Evolutionary conservation across 2,113 vertebrate genomes (phyloP).

Genomic region (Formicarius rufipectus): DNA sequence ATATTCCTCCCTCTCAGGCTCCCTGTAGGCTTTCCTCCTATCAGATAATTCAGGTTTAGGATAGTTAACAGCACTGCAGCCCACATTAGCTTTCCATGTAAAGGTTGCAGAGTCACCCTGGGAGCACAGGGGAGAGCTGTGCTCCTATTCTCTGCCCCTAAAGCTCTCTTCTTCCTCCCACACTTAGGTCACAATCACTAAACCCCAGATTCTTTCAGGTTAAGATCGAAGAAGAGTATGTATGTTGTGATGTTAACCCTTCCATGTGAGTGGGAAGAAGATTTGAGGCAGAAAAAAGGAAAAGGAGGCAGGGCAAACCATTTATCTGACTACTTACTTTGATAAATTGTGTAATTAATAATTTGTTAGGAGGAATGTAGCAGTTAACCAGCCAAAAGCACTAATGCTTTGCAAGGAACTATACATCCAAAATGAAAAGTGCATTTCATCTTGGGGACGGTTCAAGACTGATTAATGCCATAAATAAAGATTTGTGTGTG

Average conservation of each 20-base stretch:
- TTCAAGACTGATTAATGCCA: neutral
- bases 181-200: rapidly evolving
- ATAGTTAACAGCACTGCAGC: neutral
- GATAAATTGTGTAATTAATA: neutral
- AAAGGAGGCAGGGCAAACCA: neutral
- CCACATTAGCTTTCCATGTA: neutral
- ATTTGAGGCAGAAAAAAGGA: neutral
- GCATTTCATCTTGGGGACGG: neutral
- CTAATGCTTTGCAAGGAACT: slow-evolving; percentile 12
- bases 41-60: neutral
- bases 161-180: neutral
- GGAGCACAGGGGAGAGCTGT: neutral
- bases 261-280: neutral
- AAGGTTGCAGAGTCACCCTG: neutral
- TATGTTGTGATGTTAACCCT: neutral
- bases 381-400: slow-evolving; percentile 8
- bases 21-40: neutral
- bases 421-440: slow-evolving; percentile 7
- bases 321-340: slow-evolving; percentile 8
- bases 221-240: neutral
- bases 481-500: neutral
- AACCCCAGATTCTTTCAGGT: neutral
- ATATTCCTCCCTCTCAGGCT: neutral
- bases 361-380: neutral
- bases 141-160: neutral